These are phyloP conservation scores for Enteromius radiatus DNA, from an alignment of 2,797 vertebrate species.

Conservation along the genomic window DNA sequence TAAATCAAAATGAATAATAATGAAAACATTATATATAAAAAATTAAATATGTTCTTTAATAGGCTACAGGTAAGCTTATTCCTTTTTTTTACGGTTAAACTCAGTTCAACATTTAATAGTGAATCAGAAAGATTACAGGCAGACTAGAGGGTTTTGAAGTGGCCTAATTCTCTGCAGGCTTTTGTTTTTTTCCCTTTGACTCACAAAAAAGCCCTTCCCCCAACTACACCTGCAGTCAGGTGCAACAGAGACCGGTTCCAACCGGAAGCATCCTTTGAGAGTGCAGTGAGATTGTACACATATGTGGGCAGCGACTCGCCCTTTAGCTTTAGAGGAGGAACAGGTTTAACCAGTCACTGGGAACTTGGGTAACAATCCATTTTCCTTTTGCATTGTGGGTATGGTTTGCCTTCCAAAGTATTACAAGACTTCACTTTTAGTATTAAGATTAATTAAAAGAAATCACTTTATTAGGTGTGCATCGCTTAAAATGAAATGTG, in stretches of 20 bases:
- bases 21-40: not conserved
- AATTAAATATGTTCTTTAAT: not conserved
- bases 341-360: constrained; percentile 71
- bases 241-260: constrained; percentile 71
- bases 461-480: not conserved
- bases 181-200: not conserved
- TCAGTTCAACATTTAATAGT: not conserved
- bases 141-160: not conserved
- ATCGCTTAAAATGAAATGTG: not conserved
- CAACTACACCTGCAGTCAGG: constrained; percentile 60
- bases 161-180: not conserved
- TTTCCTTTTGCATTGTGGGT: constrained; percentile 34
- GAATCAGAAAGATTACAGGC: constrained; percentile 3
- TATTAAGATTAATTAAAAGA: not conserved
- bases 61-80: not conserved
- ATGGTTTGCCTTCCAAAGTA: constrained; percentile 3
- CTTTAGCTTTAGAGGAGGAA: constrained; percentile 62
- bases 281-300: constrained; percentile 15
- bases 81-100: not conserved
- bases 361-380: constrained; percentile 62
- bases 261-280: constrained; percentile 60
- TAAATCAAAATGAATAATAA: not conserved
- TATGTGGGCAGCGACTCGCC: constrained; percentile 37
- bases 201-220: constrained; percentile 57
- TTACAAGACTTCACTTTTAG: not conserved